Evolutionary conservation across 2,888 invertebrate genomes (phyloP), one percentile per base, ranked within the genome.

Genomic region (Caenorhabditis virilis): DNA sequence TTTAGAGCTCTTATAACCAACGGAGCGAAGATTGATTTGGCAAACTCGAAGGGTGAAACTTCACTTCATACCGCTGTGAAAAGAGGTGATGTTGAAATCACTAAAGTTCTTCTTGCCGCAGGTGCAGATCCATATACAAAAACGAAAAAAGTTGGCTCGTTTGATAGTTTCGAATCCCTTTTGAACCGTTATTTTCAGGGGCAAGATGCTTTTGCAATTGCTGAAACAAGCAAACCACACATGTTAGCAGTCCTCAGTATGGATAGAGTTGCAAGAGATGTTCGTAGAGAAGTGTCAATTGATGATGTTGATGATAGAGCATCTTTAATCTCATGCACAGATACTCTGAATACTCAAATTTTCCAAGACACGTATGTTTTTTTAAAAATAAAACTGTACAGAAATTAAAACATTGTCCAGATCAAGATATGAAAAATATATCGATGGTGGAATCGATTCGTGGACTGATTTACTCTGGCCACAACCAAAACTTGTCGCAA

Each of bases 51-150:
- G 72, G 88, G 88, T 4, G 87, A 87, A 23, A 88, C 88, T 2
- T 88, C 89, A 2, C 80, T 89, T 38, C 88, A 88, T 73, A 88
- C 89, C 78, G 88, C 88, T 36, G 87, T 88, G 2, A 85, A 84
- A 67, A 85, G 88, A 56, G 87, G 87, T 1, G 86, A 88, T 78
- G 79, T 84, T 50, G 84, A 84, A 13, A 86, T 88, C 68, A 86
- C 88, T 38, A 85, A 87, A 77, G 85, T 86, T 68, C 79, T 89
- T 18, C 78, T 89, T 33, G 84, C 85, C 49, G 84, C 85, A 72
- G 88, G 88, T 58, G 88, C 88, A n/a, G 87, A 88, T 79, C 86
- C 87, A 9, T 55, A 62, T 7, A 39, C 58, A 33, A 72, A 72
- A 53, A 74, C 69, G 9, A 58, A 48, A n/a, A 73, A 74, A 56